Evolutionary conservation across 2,797 vertebrate genomes (phyloP).

Genomic region (Pygocentrus nattereri): DNA sequence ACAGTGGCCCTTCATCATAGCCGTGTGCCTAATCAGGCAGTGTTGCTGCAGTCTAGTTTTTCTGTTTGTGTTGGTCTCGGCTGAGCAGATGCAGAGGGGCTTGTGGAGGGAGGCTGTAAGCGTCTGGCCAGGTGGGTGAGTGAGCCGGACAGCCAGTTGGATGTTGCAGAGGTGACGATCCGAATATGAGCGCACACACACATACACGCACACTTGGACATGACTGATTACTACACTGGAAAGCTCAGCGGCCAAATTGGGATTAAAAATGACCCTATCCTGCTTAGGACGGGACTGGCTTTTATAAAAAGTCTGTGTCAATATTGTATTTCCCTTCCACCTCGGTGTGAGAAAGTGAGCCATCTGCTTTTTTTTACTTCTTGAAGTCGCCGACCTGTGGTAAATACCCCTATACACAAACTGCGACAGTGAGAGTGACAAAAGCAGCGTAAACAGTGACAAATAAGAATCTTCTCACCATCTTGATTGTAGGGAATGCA

Average conservation of each 20-base stretch:
- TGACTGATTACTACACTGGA: constrained; percentile 43
- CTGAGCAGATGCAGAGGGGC: constrained; percentile 31
- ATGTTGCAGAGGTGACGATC: constrained; percentile 5
- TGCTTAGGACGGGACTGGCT: background rate
- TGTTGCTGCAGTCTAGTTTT: constrained; percentile 56
- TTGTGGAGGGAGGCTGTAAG: background rate
- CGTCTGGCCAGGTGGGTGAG: constrained; percentile 39
- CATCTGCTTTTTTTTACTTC: background rate
- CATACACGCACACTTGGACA: constrained; percentile 28
- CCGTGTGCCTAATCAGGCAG: constrained; percentile 63
- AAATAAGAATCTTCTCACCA: background rate
- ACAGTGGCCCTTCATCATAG: constrained; percentile 63
- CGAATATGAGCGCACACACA: constrained; percentile 1
- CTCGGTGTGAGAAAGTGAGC: background rate
- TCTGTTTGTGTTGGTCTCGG: constrained; percentile 62
- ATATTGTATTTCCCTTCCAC: background rate
- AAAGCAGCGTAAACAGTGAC: background rate
- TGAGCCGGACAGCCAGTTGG: constrained; percentile 25
- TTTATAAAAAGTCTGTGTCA: background rate
- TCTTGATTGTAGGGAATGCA: background rate
- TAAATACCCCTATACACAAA: background rate
- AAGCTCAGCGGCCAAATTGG: background rate
- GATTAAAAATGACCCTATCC: constrained; percentile 40
- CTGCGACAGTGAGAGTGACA: background rate
- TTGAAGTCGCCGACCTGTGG: background rate